A percentile compares a stretch with the other conserved stretches of the same genome.
Evolutionary conservation across 1,140 invertebrate species (phyloP).

Genomic region (Tribolium castaneum): DNA sequence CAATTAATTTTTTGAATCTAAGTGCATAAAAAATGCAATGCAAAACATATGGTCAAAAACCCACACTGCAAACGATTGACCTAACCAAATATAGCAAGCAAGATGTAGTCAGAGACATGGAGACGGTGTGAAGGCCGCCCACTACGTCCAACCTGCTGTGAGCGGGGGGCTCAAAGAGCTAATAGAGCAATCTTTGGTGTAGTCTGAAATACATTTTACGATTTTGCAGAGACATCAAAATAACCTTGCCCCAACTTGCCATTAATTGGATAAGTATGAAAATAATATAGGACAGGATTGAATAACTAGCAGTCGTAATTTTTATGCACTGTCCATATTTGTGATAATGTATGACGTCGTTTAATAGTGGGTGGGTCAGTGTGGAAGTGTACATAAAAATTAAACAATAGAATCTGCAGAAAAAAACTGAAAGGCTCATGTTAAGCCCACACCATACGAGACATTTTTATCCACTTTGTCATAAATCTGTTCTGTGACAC

Average conservation of each 20-base stretch:
- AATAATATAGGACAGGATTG: conserved; percentile 6
- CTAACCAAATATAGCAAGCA: conserved; percentile 36
- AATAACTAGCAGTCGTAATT: conserved; percentile 8
- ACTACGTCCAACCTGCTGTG: conserved; percentile 13
- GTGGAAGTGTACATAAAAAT: not conserved
- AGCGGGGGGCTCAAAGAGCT: conserved; percentile 1
- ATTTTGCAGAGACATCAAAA: conserved; percentile 8
- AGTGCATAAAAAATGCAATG: not conserved
- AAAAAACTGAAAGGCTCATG: not conserved
- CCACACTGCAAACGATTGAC: conserved; percentile 31
- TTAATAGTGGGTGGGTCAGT: not conserved
- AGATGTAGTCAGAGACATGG: conserved; percentile 28
- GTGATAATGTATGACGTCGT: not conserved
- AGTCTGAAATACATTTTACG: not conserved
- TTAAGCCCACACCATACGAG: not conserved
- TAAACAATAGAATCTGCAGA: not conserved
- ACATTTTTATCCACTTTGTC: not conserved
- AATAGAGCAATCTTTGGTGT: conserved; percentile 14
- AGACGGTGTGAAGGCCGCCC: conserved; percentile 36
- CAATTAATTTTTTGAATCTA: not conserved
- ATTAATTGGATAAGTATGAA: conserved; percentile 25
- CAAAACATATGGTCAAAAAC: conserved; percentile 32
- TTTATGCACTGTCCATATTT: not conserved
- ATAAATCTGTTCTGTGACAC: not conserved
- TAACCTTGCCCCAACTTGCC: not conserved